phyloP scores from a whole-genome alignment of 2,888 invertebrate species.

The Villa cingulata region DNA sequence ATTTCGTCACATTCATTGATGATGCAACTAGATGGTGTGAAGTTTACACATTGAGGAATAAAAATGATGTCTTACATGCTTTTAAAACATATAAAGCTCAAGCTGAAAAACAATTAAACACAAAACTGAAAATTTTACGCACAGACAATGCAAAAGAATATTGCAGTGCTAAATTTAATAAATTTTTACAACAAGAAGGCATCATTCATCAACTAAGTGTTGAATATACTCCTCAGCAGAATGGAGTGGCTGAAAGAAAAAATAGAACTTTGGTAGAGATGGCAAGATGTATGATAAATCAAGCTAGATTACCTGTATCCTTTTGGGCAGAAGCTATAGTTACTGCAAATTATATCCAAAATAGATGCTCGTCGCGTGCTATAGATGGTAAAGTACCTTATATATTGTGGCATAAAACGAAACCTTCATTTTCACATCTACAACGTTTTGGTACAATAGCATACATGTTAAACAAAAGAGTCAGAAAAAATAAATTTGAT shows the following conservation, averaged over 20 bases:
- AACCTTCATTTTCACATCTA: no score
- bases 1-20: conserved; percentile 11
- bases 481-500: no score
- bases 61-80: conserved; percentile 11
- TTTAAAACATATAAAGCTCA: conserved; percentile 17
- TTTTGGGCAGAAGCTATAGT: conserved; percentile 22
- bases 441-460: no score
- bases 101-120: conserved; percentile 14
- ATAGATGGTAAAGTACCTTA: no score
- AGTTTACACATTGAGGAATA: conserved; percentile 11
- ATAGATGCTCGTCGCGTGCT: not conserved
- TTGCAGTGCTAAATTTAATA: conserved; percentile 12
- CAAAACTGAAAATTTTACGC: conserved; percentile 17
- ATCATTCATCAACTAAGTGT: conserved; percentile 18
- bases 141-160: conserved; percentile 21
- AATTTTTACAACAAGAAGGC: conserved; percentile 17
- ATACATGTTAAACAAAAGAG: no score
- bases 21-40: conserved; percentile 10
- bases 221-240: conserved; percentile 18
- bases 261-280: conserved; percentile 19
- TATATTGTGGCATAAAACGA: no score
- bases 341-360: conserved; percentile 15
- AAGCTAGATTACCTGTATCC: conserved; percentile 9
- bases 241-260: conserved; percentile 19
- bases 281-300: conserved; percentile 19